Evolutionary conservation across 2,888 invertebrate species (phyloP), one percentile per base, ranked within the genome.

Genomic region (Archaeoteleia sp.): DNA sequence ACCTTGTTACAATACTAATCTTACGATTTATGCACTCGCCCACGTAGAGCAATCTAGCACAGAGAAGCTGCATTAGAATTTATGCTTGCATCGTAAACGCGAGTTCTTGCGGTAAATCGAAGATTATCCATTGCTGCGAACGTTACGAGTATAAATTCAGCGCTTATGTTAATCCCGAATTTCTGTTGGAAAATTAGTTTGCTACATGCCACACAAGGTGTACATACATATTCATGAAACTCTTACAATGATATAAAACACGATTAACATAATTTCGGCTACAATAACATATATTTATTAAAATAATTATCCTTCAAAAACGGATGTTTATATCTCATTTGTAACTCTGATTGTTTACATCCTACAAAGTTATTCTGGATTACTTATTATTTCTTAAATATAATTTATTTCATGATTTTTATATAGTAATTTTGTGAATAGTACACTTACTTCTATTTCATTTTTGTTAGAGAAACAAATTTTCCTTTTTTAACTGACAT

Each of bases 101-200:
- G 45, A 53, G 35, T 61, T 53, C 35, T 45, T 37, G 40, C 51
- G 53, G 42, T 61, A 51, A 61, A 61, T 61, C 43, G 45, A 45
- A 53, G 53, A 61, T 61, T 61, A 53, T 45, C 45, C 49, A 45
- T 42, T 53, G 49, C 49, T 25, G 43, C 30, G 20, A 17, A 13
- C 34, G 25, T 58, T 20, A 12, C 20, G 48, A 7, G 34, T 27
- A 60, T 60, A 60, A 49, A 49, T 49, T 60, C 37, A 34, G 7
- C 23, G 29, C 48, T 42, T 48, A 48, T 35, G 35, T 23, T 20
- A 48, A 48, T 48, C 48, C 37, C 37, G 23, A 35, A 35, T 42
- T 27, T 42, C 43, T 27, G 37, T 15, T 15, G 20, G 9, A 10
- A 49, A 49, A 60, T 49, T 49, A 49, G 42, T 29, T 60, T 42